These are phyloP conservation scores for Axea sp. DNA, from an alignment of 2,888 invertebrate genomes.

Conservation along the genomic window DNA sequence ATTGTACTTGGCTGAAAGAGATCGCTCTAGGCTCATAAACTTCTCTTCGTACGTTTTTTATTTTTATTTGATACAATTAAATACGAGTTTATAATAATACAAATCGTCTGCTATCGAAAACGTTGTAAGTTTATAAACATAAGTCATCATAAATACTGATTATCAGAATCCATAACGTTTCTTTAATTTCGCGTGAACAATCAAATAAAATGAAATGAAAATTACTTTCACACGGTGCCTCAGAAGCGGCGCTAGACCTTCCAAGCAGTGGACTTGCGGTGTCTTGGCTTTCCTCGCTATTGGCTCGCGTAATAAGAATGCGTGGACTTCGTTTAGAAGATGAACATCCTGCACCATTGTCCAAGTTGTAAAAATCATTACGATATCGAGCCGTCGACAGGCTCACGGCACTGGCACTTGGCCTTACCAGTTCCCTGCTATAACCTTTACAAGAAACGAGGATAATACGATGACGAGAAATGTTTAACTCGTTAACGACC, in stretches of 20 bases:
- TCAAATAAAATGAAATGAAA: constrained; percentile 13
- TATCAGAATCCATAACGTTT: too few relatives aligned
- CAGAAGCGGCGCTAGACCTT: constrained; percentile 62
- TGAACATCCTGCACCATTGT: constrained; percentile 61
- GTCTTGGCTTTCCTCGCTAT: constrained; percentile 86
- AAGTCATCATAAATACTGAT: too few relatives aligned
- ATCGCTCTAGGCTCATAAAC: too few relatives aligned
- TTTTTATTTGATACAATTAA: too few relatives aligned
- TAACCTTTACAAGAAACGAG: constrained; percentile 66
- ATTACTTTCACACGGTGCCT: constrained; percentile 73
- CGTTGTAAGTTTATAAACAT: too few relatives aligned
- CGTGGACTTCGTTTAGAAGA: constrained; percentile 83
- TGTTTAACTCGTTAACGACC: constrained; percentile 3
- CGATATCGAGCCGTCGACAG: constrained; percentile 78
- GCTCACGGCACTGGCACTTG: constrained; percentile 82
- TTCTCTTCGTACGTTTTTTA: too few relatives aligned
- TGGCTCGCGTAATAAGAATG: constrained; percentile 86
- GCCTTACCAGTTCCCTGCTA: constrained; percentile 73
- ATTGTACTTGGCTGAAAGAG: too few relatives aligned
- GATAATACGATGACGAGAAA: constrained; percentile 37
- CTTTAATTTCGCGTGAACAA: too few relatives aligned
- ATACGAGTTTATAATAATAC: too few relatives aligned
- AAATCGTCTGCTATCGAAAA: too few relatives aligned
- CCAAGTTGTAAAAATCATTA: constrained; percentile 67
- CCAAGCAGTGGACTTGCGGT: constrained; percentile 72